Percentiles rank a stretch among this genome's conserved stretches.
Conservation (phyloP, 2,113 vertebrate species). For the Eulemur rufifrons region DNA sequence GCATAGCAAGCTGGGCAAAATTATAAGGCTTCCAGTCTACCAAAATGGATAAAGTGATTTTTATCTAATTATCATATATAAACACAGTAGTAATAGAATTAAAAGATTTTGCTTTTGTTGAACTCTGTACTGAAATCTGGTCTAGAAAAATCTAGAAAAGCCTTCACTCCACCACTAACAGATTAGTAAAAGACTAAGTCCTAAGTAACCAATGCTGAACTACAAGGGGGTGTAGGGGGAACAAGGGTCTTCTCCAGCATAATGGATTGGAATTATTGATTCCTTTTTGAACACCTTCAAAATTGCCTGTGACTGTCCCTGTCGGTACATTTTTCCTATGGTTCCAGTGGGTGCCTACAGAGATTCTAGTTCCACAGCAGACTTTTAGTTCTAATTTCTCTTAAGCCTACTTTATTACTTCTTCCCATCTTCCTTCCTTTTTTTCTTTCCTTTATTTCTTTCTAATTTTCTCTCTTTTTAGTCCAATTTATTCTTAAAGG, state of each 20-base stretch:
- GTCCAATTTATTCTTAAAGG: neutral
- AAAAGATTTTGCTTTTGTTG: neutral
- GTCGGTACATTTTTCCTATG: neutral
- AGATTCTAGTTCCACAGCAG: neutral
- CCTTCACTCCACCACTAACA: neutral
- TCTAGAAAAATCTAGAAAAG: constrained; percentile 21
- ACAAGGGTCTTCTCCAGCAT: neutral
- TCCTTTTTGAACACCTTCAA: neutral
- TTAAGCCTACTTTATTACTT: neutral
- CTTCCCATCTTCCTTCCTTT: neutral
- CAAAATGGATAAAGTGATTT: neutral
- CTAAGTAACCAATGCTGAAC: neutral
- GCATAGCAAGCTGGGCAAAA: neutral
- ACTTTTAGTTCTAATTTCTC: neutral
- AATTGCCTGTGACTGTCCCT: neutral
- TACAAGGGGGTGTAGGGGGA: neutral
- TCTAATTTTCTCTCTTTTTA: neutral
- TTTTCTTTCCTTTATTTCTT: neutral
- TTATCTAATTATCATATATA: neutral
- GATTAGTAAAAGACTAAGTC: neutral
- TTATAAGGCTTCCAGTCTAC: neutral
- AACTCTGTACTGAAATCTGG: neutral
- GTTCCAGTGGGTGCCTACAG: neutral
- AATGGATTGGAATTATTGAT: neutral
- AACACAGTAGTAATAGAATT: neutral